Percentiles rank a stretch among this genome's conserved stretches.
Evolutionary conservation across 1,140 invertebrate genomes (phyloP).

Genomic region (Tetraneura akinire): DNA sequence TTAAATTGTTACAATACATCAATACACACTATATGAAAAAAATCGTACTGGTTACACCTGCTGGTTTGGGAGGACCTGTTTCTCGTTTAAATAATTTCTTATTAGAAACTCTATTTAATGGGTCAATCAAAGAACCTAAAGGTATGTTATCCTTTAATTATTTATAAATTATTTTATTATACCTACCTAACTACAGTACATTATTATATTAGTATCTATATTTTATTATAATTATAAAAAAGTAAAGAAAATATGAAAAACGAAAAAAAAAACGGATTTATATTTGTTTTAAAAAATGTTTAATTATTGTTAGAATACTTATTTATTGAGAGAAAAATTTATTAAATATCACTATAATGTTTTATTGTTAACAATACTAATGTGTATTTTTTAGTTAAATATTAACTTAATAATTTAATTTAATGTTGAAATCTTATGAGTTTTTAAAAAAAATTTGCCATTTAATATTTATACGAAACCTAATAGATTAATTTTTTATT

Average conservation of each 20-base stretch:
- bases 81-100: constrained; percentile 39
- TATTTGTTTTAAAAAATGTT: constrained; percentile 25
- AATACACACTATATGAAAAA: constrained; percentile 15
- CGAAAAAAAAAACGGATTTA: neutral
- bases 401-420: constrained; percentile 46
- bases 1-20: constrained; percentile 32
- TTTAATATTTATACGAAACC: too few species aligned
- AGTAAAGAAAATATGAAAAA: neutral
- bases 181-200: neutral
- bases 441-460: too few species aligned
- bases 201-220: constrained; percentile 12
- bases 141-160: constrained; percentile 16
- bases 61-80: constrained; percentile 11
- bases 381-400: constrained; percentile 21
- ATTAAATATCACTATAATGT: neutral
- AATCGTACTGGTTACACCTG: constrained; percentile 29
- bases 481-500: too few species aligned
- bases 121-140: constrained; percentile 16
- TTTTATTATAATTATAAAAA: constrained; percentile 29
- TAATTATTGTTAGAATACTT: constrained; percentile 36
- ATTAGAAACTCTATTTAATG: constrained; percentile 2
- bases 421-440: constrained; percentile 28
- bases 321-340: constrained; percentile 25
- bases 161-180: neutral
- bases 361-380: constrained; percentile 17